These are phyloP conservation scores for Meriones unguiculatus DNA, from an alignment of 2,113 vertebrate genomes.

Conservation along the genomic window DNA sequence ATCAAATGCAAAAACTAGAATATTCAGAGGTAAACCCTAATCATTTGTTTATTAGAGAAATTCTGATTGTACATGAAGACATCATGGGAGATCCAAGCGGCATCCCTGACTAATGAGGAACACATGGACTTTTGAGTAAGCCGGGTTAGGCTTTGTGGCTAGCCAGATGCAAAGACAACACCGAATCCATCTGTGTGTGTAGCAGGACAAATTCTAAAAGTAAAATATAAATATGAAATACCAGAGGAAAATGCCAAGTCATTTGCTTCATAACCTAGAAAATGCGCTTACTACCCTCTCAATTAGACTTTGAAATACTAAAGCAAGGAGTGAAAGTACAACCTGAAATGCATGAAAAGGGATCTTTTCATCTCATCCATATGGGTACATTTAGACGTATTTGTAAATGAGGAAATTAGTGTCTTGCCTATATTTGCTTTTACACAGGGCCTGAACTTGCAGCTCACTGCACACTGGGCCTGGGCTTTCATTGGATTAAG, in stretches of 20 bases:
- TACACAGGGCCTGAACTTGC: background rate
- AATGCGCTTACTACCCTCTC: background rate
- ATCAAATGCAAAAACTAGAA: background rate
- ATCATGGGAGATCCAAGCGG: background rate
- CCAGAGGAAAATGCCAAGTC: background rate
- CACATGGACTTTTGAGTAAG: background rate
- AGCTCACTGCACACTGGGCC: background rate
- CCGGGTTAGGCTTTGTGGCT: background rate
- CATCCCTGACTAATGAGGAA: background rate
- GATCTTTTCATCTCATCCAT: background rate
- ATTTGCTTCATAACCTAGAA: background rate
- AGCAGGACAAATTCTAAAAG: slow-evolving; percentile 11
- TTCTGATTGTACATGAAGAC: background rate
- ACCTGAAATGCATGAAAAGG: background rate
- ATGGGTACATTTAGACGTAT: background rate
- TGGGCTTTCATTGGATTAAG: background rate
- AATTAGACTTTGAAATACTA: background rate
- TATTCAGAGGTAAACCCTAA: background rate
- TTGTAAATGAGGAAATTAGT: background rate
- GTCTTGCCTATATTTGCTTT: background rate
- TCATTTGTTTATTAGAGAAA: background rate
- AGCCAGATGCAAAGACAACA: background rate
- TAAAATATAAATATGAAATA: slow-evolving; percentile 1
- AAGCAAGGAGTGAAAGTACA: background rate
- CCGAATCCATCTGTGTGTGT: background rate